Evolutionary conservation across 2,113 vertebrate species (phyloP).

Genomic region (Pedionomus torquatus): DNA sequence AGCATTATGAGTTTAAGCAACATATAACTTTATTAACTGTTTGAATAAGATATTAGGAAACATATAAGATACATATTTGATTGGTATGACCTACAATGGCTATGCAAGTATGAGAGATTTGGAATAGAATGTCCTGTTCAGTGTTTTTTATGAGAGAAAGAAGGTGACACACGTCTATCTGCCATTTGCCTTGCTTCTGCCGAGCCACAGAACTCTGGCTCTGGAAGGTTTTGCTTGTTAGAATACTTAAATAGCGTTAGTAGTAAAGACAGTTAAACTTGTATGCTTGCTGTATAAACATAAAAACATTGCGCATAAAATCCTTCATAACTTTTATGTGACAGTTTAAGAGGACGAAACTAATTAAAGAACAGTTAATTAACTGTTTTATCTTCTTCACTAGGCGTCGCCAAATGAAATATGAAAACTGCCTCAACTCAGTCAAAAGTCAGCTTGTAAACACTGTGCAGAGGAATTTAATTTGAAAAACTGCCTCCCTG

Average conservation of each 20-base stretch:
- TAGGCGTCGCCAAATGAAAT: neutral
- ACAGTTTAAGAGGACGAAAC: neutral
- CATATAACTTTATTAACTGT: neutral
- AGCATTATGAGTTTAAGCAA: neutral
- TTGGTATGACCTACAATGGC: neutral
- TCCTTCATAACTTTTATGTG: neutral
- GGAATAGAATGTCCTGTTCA: neutral
- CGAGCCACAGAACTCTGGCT: neutral
- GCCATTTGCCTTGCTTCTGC: neutral
- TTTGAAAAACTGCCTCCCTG: neutral
- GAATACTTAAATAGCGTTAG: neutral
- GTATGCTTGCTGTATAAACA: neutral
- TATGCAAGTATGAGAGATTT: neutral
- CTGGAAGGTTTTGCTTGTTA: neutral
- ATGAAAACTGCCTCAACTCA: neutral
- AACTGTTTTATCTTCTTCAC: neutral
- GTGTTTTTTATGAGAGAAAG: neutral
- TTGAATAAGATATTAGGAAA: neutral
- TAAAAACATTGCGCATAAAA: neutral
- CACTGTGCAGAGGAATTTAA: neutral
- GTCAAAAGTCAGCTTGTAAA: neutral
- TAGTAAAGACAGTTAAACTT: neutral
- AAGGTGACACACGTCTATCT: neutral
- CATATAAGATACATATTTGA: neutral
- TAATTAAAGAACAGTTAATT: constrained; percentile 3